These are phyloP conservation scores for Genyomyrus donnyi DNA, from an alignment of 2,113 vertebrate species.

Conservation along the genomic window DNA sequence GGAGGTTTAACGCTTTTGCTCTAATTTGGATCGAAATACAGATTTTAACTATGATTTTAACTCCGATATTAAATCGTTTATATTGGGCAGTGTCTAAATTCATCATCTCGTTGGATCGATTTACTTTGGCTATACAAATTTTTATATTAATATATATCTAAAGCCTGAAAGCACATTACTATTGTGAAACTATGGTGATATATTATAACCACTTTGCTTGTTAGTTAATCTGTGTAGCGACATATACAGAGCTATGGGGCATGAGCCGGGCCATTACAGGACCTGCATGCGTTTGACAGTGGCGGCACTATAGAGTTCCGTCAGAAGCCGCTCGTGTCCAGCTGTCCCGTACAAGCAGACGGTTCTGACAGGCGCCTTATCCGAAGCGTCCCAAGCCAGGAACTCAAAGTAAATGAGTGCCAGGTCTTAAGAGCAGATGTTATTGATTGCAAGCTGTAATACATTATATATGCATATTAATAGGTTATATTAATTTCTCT, in stretches of 20 bases:
- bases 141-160: background rate
- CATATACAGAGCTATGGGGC: background rate
- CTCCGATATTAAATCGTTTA: background rate
- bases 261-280: background rate
- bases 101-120: background rate
- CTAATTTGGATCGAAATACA: background rate
- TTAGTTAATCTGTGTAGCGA: background rate
- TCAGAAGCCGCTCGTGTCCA: conserved; percentile 39
- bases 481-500: background rate
- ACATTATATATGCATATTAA: background rate
- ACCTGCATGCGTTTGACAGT: conserved; percentile 58
- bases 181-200: background rate
- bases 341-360: conserved; percentile 52
- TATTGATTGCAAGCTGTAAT: background rate
- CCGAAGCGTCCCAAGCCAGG: background rate
- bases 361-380: conserved; percentile 47
- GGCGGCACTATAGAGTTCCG: background rate
- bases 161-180: background rate
- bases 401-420: background rate
- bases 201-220: background rate
- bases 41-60: background rate
- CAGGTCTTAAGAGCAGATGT: background rate
- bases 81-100: background rate
- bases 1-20: background rate
- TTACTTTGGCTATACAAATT: background rate